Evolutionary conservation across 2,797 vertebrate genomes (phyloP).

Genomic region (Dryobates pubescens): DNA sequence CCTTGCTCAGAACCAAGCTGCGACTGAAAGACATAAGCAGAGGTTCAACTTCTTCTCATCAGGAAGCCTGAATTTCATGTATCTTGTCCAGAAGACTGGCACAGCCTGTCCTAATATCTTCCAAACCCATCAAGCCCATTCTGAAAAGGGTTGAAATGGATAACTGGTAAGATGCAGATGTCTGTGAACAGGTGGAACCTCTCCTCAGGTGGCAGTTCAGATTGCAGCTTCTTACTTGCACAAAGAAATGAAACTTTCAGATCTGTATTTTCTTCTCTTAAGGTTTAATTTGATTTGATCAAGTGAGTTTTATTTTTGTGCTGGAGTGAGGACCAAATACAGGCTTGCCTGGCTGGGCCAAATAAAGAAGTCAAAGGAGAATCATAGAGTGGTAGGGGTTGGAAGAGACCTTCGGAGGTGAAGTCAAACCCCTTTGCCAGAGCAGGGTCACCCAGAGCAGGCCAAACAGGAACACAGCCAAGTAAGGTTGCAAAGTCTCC

Average conservation of each 20-base stretch:
- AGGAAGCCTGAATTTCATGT: constrained; percentile 6
- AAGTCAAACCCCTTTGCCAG: no score
- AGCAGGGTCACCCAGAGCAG: no score
- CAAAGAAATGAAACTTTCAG: neutral
- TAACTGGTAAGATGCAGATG: neutral
- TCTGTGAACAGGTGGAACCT: neutral
- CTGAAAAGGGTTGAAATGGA: neutral
- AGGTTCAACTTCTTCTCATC: constrained; percentile 21
- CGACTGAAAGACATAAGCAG: neutral
- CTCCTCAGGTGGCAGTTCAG: neutral
- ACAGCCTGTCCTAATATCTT: neutral
- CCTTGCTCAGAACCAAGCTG: neutral
- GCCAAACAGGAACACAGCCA: no score
- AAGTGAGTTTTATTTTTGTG: neutral
- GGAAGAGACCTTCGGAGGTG: no score
- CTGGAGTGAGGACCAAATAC: neutral
- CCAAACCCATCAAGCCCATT: neutral
- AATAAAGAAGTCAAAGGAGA: neutral
- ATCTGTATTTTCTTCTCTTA: neutral
- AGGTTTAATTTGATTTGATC: neutral
- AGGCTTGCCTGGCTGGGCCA: neutral
- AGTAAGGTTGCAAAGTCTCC: no score
- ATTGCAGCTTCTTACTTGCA: neutral
- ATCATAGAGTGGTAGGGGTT: neutral
- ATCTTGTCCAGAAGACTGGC: neutral